Base-by-base conservation (phyloP, 2,797 vertebrate species). In the Macropus fuliginosus region DNA sequence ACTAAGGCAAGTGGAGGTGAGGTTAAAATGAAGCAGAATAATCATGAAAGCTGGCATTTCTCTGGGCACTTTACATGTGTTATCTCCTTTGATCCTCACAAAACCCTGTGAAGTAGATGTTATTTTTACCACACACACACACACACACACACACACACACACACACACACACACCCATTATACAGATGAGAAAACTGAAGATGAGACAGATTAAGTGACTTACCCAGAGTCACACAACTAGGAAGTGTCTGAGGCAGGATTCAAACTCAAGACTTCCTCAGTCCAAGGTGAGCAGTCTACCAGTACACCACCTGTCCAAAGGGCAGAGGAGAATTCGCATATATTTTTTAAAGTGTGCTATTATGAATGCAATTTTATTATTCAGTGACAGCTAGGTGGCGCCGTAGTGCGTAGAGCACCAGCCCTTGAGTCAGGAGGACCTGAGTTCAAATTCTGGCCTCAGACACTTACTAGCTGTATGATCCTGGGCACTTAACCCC, bases 331-430 rank as follows among this genome's bases (percentile, higher is more conserved):
- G 62, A n/a, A n/a, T 40, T 74, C 9, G 5, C 62, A 40, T 74
- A 74, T 16, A 74, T n/a, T 74, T 74, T n/a, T 59, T 59, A 31
- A 59, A 59, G 28, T n/a, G 14, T 40, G 62, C 62, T 74, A 74
- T 74, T 74, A 40, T 74, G 34, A 40, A 74, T 74, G 62, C 16
- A n/a, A 40, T 74, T 74, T n/a, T 40, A 0, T 59, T n/a, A n/a
- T 74, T 74, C 34, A 74, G 34, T 34, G 14, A 4, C 34, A 74
- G 14, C 62, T n/a, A 74, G 62, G 34, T 16, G 62, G 5, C 0
- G 0, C 28, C 28, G 10, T 12, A 31, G 11, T 31, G 57, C 10
- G 4, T 31, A 31, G 14, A 74, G 16, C n/a, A 3, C 1, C 0
- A 4, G 34, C 1, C 34, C n/a, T 74, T 1, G 62, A 40, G 14